Evolutionary conservation across 92 coral and sea anemone species (phyloP).

Genomic region (Nematostella vectensis): DNA sequence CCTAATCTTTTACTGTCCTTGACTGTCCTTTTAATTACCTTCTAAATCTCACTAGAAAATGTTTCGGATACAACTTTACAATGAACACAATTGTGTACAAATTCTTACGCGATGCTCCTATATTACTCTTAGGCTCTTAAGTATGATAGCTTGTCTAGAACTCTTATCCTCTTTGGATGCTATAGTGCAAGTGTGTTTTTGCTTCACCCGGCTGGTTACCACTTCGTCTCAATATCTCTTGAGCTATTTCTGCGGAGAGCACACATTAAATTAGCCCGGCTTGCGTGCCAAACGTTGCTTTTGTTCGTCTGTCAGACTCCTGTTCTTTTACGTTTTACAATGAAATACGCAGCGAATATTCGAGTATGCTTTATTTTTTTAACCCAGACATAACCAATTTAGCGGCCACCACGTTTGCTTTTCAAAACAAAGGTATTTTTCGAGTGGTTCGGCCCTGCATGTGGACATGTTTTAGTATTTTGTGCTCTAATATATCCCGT

Average conservation of each 20-base stretch:
- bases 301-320: constrained; percentile 32
- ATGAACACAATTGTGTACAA: background rate
- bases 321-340: background rate
- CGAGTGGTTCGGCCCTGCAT: too few species aligned
- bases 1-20: constrained; percentile 2
- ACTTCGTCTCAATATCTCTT: too few species aligned
- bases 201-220: too few species aligned
- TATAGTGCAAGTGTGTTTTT: too few species aligned
- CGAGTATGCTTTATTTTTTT: too few species aligned
- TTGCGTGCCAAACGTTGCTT: constrained; percentile 39
- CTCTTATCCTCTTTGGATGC: too few species aligned
- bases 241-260: too few species aligned
- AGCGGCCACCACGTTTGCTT: too few species aligned
- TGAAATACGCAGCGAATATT: background rate
- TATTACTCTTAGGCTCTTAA: background rate
- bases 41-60: constrained; percentile 9
- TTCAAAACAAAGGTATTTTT: too few species aligned
- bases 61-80: constrained; percentile 9
- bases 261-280: constrained; percentile 35
- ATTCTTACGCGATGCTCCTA: too few species aligned
- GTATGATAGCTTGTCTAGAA: too few species aligned
- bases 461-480: background rate
- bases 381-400: too few species aligned
- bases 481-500: background rate
- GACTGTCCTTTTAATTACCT: constrained; percentile 26